These are phyloP conservation scores for Taphrorychus bicolor DNA, from an alignment of 2,888 invertebrate species.

Conservation along the genomic window DNA sequence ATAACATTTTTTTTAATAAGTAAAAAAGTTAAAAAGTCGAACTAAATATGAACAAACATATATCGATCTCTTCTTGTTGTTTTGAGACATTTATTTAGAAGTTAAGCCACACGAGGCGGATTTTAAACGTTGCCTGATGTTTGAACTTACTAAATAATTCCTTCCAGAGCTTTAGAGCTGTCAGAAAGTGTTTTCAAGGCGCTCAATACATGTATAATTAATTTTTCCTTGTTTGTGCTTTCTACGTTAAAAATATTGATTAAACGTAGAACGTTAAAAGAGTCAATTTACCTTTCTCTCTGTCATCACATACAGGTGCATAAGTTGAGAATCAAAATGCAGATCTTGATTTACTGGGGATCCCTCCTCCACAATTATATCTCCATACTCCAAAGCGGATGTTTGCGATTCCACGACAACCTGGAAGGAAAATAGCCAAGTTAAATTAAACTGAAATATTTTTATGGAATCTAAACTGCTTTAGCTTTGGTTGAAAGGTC, in stretches of 20 bases:
- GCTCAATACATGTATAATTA: constrained; percentile 33
- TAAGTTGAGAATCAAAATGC: constrained; percentile 87
- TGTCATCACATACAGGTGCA: constrained; percentile 95
- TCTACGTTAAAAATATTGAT: neutral
- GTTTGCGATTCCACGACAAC: constrained; percentile 88
- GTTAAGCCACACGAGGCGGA: constrained; percentile 22
- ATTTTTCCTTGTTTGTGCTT: constrained; percentile 23
- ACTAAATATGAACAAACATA: constrained; percentile 1
- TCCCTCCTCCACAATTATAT: constrained; percentile 82
- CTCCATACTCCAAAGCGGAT: constrained; percentile 89
- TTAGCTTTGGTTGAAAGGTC: too few relatives aligned
- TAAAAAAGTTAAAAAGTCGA: constrained; percentile 12
- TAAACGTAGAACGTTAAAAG: neutral
- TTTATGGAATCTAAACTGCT: too few relatives aligned
- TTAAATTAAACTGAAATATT: too few relatives aligned
- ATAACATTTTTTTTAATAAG: too few relatives aligned
- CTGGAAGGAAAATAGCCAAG: constrained; percentile 61
- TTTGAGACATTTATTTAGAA: constrained; percentile 24
- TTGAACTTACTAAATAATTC: constrained; percentile 36
- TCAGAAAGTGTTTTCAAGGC: constrained; percentile 34
- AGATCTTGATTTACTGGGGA: constrained; percentile 88
- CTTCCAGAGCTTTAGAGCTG: constrained; percentile 26
- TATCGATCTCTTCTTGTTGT: constrained; percentile 17
- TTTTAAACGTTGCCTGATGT: constrained; percentile 24
- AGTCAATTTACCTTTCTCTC: constrained; percentile 74